These are phyloP conservation scores for Pterophyllum scalare DNA, from an alignment of 2,113 vertebrate species.

Conservation along the genomic window DNA sequence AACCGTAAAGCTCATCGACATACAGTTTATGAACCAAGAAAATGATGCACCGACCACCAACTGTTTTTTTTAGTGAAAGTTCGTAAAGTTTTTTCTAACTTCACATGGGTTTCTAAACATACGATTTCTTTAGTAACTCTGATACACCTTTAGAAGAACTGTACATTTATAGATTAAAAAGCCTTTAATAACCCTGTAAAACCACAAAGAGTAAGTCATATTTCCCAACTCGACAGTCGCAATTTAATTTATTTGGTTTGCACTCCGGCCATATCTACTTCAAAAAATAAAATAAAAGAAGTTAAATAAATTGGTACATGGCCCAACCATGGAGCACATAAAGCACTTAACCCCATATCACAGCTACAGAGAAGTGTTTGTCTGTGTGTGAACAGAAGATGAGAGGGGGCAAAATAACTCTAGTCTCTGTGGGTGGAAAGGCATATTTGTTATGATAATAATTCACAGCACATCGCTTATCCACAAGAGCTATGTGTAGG, in stretches of 20 bases:
- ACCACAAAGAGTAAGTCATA: neutral
- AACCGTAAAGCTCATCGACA: neutral
- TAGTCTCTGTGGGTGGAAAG: conserved; percentile 57
- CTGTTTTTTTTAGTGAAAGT: neutral
- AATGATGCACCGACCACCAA: neutral
- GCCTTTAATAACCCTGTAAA: neutral
- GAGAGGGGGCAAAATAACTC: conserved; percentile 47
- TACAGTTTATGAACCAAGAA: neutral
- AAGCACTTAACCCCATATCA: conserved; percentile 55
- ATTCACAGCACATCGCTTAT: conserved; percentile 54
- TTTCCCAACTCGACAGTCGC: neutral
- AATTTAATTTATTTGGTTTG: conserved; percentile 16
- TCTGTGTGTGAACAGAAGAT: conserved; percentile 44
- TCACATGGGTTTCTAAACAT: too few relatives aligned
- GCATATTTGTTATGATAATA: conserved; percentile 66
- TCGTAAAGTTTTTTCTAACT: neutral
- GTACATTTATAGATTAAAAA: neutral
- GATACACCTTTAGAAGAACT: neutral
- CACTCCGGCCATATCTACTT: conserved; percentile 7
- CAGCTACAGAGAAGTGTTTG: conserved; percentile 45
- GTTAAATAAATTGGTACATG: conserved; percentile 3
- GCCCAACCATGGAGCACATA: conserved; percentile 1
- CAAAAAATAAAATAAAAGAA: neutral
- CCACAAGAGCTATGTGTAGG: conserved; percentile 32
- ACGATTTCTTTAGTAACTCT: too few relatives aligned